Evolutionary conservation across 2,113 vertebrate species (phyloP), one percentile per base, ranked within the genome.

Genomic region (Sceloporus undulatus): DNA sequence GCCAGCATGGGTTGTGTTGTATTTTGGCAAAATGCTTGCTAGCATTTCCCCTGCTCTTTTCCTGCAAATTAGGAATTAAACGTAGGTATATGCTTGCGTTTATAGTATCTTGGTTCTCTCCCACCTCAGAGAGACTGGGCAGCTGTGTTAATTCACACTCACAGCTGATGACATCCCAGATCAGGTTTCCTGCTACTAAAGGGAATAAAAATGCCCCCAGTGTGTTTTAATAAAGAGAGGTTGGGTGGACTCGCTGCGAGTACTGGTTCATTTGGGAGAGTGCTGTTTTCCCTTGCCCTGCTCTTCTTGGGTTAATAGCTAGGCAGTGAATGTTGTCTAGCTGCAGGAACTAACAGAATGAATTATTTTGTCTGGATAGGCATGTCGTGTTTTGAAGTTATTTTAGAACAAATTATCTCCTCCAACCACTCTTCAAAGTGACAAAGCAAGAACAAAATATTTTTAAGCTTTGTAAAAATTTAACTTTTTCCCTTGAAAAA

Each of bases 21-120:
- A 94, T 95, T 92, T 90, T 92, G 74, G 92, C 92, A 90, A 90
- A 66, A 92, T 88, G 79, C 92, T 93, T 93, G 92, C 88, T 92
- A 92, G 87, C 56, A 2, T 93, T 95, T 95, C 92, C 89, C 92
- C 91, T 91, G 90, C 0, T 87, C 85, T 92, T 88, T 85, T 93
- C 83, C 0, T 92, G 88, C 92, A 92, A 94, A 92, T 90, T 94
- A 83, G 83, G 92, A 92, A 94, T 93, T 90, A 92, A 92, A 94
- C 85, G 65, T 75, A 82, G 89, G 92, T 87, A 91, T 94, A 94
- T 91, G 89, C 86, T 93, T 42, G 85, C 89, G 90, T 94, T 94
- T 94, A 92, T 89, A 48, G 93, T 94, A 88, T 27, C 93, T 90
- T 91, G 85, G 81, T 76, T 88, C 14, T 10, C 68, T 48, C 2